These are phyloP conservation scores for Rhipidura dahli DNA, from an alignment of 2,113 vertebrate genomes.

Conservation along the genomic window DNA sequence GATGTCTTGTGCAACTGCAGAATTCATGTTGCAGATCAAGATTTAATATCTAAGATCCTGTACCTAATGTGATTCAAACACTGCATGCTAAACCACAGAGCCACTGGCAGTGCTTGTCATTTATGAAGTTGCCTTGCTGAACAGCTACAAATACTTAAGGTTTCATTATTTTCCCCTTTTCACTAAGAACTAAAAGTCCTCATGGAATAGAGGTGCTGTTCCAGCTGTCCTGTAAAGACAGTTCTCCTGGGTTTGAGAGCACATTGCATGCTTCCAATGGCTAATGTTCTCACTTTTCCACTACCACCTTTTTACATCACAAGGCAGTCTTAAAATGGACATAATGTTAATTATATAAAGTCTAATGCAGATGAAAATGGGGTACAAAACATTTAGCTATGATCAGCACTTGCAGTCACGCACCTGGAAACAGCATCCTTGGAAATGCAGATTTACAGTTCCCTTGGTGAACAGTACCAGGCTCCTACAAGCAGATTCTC, in stretches of 20 bases:
- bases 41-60: accelerated
- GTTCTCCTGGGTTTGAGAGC: neutral
- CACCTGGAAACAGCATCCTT: neutral
- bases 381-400: neutral
- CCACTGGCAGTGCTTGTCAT: neutral
- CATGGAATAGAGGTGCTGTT: neutral
- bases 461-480: neutral
- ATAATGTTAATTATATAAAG: neutral
- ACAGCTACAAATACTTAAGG: accelerated
- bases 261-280: neutral
- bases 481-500: neutral
- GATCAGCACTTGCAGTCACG: accelerated
- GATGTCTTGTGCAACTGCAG: neutral
- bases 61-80: neutral
- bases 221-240: neutral
- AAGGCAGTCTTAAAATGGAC: neutral
- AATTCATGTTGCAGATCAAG: neutral
- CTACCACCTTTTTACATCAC: neutral
- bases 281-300: neutral
- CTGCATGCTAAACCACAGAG: neutral
- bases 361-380: neutral
- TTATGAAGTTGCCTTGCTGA: neutral
- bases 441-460: neutral
- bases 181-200: neutral
- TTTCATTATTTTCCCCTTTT: neutral